These are phyloP conservation scores for Tricholaema leucomelas DNA, from an alignment of 2,113 vertebrate genomes.

Conservation along the genomic window DNA sequence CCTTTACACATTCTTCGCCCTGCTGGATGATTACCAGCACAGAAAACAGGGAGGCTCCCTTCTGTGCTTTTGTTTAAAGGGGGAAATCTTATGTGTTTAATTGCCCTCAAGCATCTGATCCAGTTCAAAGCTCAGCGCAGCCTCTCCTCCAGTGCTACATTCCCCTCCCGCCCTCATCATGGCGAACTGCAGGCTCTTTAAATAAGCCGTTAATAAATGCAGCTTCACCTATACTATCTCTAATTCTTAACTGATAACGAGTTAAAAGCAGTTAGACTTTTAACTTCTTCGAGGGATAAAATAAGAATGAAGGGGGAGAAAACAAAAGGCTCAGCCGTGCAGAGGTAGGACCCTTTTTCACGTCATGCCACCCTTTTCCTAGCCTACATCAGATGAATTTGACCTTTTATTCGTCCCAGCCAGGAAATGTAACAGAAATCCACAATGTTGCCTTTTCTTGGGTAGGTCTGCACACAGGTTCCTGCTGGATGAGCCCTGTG, in stretches of 20 bases:
- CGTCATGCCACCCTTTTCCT: background rate
- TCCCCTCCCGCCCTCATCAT: background rate
- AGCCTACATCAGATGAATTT: background rate
- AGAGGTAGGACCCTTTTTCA: slow-evolving; percentile 38
- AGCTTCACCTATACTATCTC: slow-evolving; percentile 20
- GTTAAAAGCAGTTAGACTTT: background rate
- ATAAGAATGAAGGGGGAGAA: background rate
- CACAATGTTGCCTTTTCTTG: background rate
- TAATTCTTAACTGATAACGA: background rate
- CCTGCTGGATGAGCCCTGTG: background rate
- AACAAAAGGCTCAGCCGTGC: slow-evolving; percentile 21
- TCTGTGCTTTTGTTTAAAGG: slow-evolving; percentile 55
- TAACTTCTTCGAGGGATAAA: background rate
- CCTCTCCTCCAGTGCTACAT: background rate
- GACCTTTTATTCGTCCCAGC: background rate
- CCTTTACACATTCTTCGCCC: background rate
- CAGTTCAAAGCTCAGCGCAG: background rate
- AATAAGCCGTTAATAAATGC: background rate
- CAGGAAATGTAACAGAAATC: background rate
- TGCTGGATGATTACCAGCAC: slow-evolving; percentile 40
- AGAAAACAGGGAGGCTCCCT: slow-evolving; percentile 50
- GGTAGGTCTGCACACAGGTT: background rate
- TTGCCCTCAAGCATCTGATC: slow-evolving; percentile 30
- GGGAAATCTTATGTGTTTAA: slow-evolving; percentile 51
- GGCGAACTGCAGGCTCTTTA: background rate